These are phyloP conservation scores for Holacanthus passer DNA, from an alignment of 2,113 vertebrate species.

Conservation along the genomic window DNA sequence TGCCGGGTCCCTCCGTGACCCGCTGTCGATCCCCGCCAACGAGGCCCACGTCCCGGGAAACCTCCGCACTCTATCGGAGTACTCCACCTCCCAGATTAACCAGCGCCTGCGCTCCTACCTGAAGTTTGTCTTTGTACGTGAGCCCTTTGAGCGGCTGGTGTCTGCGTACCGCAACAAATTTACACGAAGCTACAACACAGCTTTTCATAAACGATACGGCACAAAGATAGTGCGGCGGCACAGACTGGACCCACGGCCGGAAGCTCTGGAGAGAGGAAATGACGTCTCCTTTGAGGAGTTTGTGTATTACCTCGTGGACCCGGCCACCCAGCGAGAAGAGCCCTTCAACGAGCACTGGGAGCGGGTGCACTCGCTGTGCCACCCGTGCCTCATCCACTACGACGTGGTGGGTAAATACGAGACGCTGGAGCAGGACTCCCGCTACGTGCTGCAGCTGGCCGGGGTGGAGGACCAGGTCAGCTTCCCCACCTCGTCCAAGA, in stretches of 20 bases:
- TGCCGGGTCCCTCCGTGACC: constrained; percentile 84
- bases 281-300: constrained; percentile 95
- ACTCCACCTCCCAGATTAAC: constrained; percentile 89
- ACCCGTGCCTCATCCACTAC: constrained; percentile 94
- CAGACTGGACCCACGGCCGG: constrained; percentile 82
- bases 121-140: constrained; percentile 94
- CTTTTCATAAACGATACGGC: constrained; percentile 93
- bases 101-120: constrained; percentile 92
- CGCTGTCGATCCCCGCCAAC: constrained; percentile 88
- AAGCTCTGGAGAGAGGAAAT: constrained; percentile 88
- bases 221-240: constrained; percentile 92
- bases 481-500: constrained; percentile 87
- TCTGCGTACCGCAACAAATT: constrained; percentile 97
- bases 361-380: constrained; percentile 92
- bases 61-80: constrained; percentile 90
- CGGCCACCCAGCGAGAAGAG: constrained; percentile 89
- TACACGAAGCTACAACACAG: constrained; percentile 91
- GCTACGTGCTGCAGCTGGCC: constrained; percentile 90
- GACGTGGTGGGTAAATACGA: constrained; percentile 96
- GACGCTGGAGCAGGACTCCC: constrained; percentile 93
- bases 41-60: constrained; percentile 90
- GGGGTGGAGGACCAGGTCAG: constrained; percentile 85
- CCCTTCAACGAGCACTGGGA: constrained; percentile 99
- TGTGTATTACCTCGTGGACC: constrained; percentile 93
- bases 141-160: constrained; percentile 95